Base-by-base conservation (phyloP, 1,140 invertebrate genomes). In the Drosophila navojoa region DNA sequence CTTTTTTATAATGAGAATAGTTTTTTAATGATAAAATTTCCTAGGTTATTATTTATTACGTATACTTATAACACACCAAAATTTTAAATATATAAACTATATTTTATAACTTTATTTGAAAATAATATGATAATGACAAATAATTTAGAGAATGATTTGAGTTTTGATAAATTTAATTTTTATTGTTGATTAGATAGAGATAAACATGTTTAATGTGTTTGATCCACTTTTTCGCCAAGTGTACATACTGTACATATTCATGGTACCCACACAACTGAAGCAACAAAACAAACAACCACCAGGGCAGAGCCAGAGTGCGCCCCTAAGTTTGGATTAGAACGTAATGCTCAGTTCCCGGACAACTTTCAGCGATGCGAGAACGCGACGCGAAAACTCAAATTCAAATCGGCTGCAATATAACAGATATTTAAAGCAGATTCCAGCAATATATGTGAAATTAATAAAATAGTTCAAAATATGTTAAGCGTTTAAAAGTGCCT, bases 301-400 rank as follows among this genome's bases (percentile, higher is more conserved):
- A 54, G 35, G 38, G 44, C 42, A 58, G 50, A 45, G 44, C 50
- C 16, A 35, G 50, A 49, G 44, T 42, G 57, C 54, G 63, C 60
- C 69, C 50, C 67, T 59, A 77, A 71, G 57, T 85, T 82, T 73
- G 79, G 84, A 62, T 80, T 82, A 87, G 76, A 89, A 79, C 62
- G 69, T 67, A 74, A 53, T 69, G 69, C 27, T 84, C 75, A 90
- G 89, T 90, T 89, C 79, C 78, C 77, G 80, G 79, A 55, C 71
- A 66, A 81, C 89, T 80, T 75, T 90, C 78, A 58, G 55, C 69
- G 71, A 71, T 63, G 76, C 54, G 44, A 77, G 79, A 60, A 70
- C 64, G 47, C 57, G 52, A 45, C 58, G 64, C 45, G 29, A 63
- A 27, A 35, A n/a, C 32, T 9, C 38, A n/a, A 44, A 35, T 50